A percentile compares a stretch with the other conserved stretches of the same genome.
phyloP scores from a whole-genome alignment of 2,797 vertebrate species.

The Aphelocoma californica region DNA sequence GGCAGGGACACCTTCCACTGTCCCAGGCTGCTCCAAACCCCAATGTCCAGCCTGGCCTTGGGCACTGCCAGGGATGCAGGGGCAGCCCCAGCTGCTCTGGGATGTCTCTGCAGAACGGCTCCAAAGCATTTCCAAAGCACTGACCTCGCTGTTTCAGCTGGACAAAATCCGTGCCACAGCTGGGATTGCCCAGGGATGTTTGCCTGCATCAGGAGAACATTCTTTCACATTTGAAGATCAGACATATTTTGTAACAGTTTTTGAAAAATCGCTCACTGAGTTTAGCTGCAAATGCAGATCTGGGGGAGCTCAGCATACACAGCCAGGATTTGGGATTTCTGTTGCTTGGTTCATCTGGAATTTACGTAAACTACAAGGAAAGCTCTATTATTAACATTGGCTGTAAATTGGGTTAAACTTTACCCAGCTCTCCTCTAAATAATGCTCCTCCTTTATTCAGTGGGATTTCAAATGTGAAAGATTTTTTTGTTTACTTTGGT shows the following conservation, averaged over 20 bases:
- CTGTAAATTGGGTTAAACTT: neutral
- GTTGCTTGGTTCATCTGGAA: neutral
- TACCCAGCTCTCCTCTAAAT: neutral
- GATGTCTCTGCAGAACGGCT: neutral
- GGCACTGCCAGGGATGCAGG: neutral
- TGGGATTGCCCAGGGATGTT: neutral
- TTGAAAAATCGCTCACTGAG: neutral
- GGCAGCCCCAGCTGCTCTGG: neutral
- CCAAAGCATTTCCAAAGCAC: neutral
- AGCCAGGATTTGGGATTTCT: neutral
- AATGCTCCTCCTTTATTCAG: neutral
- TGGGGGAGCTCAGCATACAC: neutral
- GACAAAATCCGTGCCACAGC: rapidly evolving
- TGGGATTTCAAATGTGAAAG: neutral
- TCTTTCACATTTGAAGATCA: neutral
- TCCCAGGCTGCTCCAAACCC: neutral
- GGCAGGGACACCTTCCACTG: neutral
- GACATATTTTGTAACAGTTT: neutral
- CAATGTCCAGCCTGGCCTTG: rapidly evolving
- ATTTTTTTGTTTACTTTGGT: neutral
- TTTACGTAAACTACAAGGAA: neutral
- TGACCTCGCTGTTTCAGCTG: neutral
- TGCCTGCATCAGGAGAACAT: neutral
- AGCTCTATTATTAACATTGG: neutral
- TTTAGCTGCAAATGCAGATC: neutral